A percentile compares a stretch with the other conserved stretches of the same genome.
These are phyloP conservation scores for Mola mola DNA, from an alignment of 2,113 vertebrate species.

Conservation along the genomic window DNA sequence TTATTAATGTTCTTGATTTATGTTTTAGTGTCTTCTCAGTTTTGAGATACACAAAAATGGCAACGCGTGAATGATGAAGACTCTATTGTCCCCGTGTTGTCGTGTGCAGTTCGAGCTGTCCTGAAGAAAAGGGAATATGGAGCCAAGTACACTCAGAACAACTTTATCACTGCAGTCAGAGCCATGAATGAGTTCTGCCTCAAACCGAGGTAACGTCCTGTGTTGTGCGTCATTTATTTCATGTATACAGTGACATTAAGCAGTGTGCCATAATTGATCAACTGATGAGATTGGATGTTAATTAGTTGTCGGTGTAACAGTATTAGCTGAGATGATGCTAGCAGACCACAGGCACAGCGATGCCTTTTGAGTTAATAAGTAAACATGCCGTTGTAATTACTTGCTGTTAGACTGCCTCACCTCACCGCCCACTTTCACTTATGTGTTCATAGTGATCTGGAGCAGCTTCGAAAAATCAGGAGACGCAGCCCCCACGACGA, in stretches of 20 bases:
- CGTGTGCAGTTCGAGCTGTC: constrained; percentile 90
- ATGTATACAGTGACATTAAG: background rate
- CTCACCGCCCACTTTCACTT: background rate
- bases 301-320: background rate
- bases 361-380: constrained; percentile 42
- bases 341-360: background rate
- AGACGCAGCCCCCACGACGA: constrained; percentile 96
- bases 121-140: constrained; percentile 98
- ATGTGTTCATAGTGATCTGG: constrained; percentile 86
- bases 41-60: no score
- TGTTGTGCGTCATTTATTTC: background rate
- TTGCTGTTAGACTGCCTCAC: constrained; percentile 4
- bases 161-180: constrained; percentile 98
- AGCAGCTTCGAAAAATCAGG: constrained; percentile 93
- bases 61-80: no score
- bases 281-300: background rate
- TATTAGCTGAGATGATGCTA: background rate
- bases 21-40: background rate
- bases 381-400: constrained; percentile 50
- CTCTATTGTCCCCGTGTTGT: background rate
- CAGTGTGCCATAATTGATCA: no score
- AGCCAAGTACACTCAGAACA: constrained; percentile 95
- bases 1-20: no score
- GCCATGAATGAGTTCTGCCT: constrained; percentile 99
- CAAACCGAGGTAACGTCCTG: constrained; percentile 89